A percentile compares a stretch with the other conserved stretches of the same genome.
phyloP scores from a whole-genome alignment of 2,888 invertebrate species.

The Enoplolaimus lenunculus region DNA sequence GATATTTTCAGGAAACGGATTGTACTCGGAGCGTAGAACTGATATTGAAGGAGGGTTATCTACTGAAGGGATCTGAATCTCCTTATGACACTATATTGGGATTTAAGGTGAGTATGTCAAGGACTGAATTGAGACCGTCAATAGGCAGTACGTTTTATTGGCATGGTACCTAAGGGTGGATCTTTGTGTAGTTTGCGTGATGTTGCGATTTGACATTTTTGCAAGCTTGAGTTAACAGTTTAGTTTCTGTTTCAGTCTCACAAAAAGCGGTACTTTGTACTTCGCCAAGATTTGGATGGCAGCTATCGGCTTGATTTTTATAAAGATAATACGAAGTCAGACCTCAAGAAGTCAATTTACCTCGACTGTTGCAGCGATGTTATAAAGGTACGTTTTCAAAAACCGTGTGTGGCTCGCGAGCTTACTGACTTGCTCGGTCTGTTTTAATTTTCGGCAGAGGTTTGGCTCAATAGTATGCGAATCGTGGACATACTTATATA shows the following conservation, averaged over 20 bases:
- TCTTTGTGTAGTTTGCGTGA: too few relatives aligned
- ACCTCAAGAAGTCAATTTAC: constrained; percentile 76
- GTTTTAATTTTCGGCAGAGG: too few relatives aligned
- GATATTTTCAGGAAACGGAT: background rate
- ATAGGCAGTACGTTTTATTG: too few relatives aligned
- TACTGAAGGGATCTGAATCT: constrained; percentile 78
- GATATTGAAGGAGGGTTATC: constrained; percentile 61
- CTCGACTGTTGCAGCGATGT: constrained; percentile 81
- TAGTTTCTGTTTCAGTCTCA: constrained; percentile 55
- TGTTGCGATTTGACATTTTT: too few relatives aligned
- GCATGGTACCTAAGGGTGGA: too few relatives aligned
- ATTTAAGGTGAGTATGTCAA: constrained; percentile 51
- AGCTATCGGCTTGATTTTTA: constrained; percentile 77
- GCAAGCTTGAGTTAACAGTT: too few relatives aligned
- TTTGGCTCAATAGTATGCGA: too few relatives aligned
- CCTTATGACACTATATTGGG: constrained; percentile 78
- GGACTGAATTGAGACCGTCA: too few relatives aligned
- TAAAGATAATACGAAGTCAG: constrained; percentile 79
- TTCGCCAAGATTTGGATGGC: constrained; percentile 75
- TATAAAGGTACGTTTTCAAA: constrained; percentile 14
- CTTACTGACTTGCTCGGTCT: too few relatives aligned
- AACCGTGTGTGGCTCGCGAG: too few relatives aligned
- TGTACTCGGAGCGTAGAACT: constrained; percentile 17
- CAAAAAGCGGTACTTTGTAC: constrained; percentile 72
- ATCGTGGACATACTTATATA: too few relatives aligned